Evolutionary conservation across 2,113 vertebrate genomes (phyloP).

Genomic region (Pelmatolapia mariae): DNA sequence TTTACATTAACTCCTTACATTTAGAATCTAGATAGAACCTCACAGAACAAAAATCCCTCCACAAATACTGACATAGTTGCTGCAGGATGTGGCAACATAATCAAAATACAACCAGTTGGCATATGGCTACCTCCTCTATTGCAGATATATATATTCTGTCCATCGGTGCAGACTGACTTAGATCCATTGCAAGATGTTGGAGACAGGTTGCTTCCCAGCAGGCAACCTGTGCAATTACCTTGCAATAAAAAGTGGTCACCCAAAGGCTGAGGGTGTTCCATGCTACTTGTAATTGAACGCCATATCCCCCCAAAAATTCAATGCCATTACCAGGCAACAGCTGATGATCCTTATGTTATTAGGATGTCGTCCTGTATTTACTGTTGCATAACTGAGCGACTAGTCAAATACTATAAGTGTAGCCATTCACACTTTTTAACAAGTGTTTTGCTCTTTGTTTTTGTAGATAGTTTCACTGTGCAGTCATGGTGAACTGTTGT

Average conservation of each 20-base stretch:
- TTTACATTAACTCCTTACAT: not conserved
- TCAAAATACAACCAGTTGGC: not conserved
- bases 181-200: not conserved
- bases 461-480: not conserved
- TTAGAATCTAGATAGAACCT: not conserved
- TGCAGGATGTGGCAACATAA: not conserved
- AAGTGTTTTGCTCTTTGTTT: not conserved
- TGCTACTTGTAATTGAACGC: not conserved
- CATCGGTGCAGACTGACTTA: not conserved
- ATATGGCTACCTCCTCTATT: not conserved
- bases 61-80: not conserved
- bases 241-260: not conserved
- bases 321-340: not conserved
- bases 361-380: not conserved
- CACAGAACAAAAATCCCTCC: not conserved
- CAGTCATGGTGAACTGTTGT: not conserved
- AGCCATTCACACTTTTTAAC: not conserved
- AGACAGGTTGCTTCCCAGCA: not conserved
- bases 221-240: not conserved
- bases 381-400: not conserved
- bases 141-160: not conserved
- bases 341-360: not conserved
- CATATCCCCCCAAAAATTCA: not conserved
- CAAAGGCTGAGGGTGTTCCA: not conserved
- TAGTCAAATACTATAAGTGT: not conserved